Evolutionary conservation across 2,888 invertebrate species (phyloP).

Genomic region (Tricholauxania praeusta): DNA sequence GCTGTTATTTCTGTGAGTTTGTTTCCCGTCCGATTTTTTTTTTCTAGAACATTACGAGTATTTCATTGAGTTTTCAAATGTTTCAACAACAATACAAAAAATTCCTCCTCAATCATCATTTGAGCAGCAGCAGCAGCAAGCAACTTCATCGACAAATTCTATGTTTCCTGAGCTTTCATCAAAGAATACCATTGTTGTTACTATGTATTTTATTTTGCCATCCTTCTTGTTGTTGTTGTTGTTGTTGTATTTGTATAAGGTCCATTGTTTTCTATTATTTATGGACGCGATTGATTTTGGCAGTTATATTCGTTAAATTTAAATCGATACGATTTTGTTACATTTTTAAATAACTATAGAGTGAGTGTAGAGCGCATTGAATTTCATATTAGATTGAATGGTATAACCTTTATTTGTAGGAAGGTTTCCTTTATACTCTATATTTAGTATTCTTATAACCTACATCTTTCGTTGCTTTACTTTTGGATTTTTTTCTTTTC

Average conservation of each 20-base stretch:
- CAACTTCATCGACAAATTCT: not conserved
- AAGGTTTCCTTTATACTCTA: no score
- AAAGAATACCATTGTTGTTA: not conserved
- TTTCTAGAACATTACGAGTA: no score
- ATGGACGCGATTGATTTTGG: conserved; percentile 5
- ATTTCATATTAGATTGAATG: no score
- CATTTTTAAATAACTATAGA: no score
- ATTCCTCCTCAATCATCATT: no score
- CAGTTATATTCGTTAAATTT: not conserved
- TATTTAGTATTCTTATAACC: no score
- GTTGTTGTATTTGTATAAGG: not conserved
- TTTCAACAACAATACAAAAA: not conserved
- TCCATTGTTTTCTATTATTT: not conserved
- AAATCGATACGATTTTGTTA: no score
- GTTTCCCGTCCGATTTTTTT: no score
- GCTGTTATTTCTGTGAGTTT: no score
- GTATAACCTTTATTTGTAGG: no score
- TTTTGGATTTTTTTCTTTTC: not conserved
- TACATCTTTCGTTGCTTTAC: not conserved
- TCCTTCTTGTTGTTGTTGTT: not conserved
- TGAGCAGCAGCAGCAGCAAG: not conserved
- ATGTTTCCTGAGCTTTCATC: conserved; percentile 6
- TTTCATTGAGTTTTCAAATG: no score
- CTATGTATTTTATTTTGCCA: not conserved
- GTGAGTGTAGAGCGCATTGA: no score